phyloP scores from a whole-genome alignment of 2,113 vertebrate genomes.

The Ctenomys sociabilis region DNA sequence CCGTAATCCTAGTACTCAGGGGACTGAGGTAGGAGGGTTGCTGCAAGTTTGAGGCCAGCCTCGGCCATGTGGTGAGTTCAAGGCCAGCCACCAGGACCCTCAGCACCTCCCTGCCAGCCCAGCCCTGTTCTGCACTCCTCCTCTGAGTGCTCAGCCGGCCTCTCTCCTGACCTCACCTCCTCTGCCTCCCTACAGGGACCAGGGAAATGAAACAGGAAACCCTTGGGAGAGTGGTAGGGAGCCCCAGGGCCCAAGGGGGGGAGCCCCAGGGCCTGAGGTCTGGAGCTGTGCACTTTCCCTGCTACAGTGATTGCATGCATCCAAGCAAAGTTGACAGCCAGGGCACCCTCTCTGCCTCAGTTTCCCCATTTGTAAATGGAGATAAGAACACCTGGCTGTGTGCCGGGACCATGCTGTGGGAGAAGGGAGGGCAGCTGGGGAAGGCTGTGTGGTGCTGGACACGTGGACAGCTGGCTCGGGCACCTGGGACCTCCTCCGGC shows the following conservation, averaged over 20 bases:
- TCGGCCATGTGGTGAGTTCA: neutral
- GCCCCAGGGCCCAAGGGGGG: neutral
- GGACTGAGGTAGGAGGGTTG: neutral
- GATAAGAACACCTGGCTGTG: neutral
- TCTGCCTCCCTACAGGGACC: neutral
- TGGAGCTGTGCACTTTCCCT: neutral
- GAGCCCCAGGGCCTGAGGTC: neutral
- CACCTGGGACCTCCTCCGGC: fast-evolving
- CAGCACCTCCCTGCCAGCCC: neutral
- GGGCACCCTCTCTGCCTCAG: neutral
- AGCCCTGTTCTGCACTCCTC: fast-evolving
- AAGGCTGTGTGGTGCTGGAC: neutral
- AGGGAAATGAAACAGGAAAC: fast-evolving
- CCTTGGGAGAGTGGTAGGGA: neutral
- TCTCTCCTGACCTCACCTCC: fast-evolving
- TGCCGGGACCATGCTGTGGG: neutral
- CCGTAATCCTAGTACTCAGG: neutral
- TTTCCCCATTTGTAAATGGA: neutral
- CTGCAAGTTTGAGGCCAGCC: neutral
- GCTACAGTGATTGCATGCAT: no score
- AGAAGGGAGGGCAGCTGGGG: neutral
- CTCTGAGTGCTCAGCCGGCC: neutral
- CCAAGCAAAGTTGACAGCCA: neutral
- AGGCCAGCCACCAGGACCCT: neutral
- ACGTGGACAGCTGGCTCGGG: neutral